phyloP scores from a whole-genome alignment of 2,888 invertebrate genomes.

The Stenotaenia linearis region DNA sequence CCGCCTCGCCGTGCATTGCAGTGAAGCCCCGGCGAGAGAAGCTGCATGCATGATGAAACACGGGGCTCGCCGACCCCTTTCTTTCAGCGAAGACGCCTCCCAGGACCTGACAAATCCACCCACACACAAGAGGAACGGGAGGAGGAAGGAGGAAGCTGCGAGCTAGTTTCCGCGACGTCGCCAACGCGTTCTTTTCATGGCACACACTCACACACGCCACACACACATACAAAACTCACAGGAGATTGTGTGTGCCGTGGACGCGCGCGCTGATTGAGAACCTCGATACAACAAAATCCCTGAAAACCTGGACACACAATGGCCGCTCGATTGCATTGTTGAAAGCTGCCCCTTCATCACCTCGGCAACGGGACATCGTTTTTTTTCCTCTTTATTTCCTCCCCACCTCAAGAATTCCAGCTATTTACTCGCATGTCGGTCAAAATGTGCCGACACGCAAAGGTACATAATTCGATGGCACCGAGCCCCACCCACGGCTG shows the following conservation, averaged over 20 bases:
- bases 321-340: background rate
- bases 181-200: background rate
- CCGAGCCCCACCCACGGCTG: background rate
- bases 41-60: background rate
- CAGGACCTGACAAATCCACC: background rate
- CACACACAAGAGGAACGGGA: background rate
- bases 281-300: background rate
- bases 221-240: too few relatives aligned
- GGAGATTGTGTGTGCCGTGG: background rate
- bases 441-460: background rate
- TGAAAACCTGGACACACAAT: background rate
- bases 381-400: background rate
- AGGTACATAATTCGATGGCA: background rate
- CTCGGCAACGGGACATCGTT: background rate
- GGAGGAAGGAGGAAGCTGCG: background rate
- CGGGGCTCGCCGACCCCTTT: slow-evolving; percentile 1
- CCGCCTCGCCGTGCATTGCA: background rate
- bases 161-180: background rate
- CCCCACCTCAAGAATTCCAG: background rate
- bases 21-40: too few relatives aligned
- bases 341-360: slow-evolving; percentile 4
- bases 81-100: background rate
- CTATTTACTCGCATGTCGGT: background rate
- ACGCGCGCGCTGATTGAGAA: slow-evolving; percentile 2
- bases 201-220: background rate